Evolutionary conservation across 2,113 vertebrate species (phyloP), one percentile per base, ranked within the genome.

Genomic region (Ammodytes dubius): DNA sequence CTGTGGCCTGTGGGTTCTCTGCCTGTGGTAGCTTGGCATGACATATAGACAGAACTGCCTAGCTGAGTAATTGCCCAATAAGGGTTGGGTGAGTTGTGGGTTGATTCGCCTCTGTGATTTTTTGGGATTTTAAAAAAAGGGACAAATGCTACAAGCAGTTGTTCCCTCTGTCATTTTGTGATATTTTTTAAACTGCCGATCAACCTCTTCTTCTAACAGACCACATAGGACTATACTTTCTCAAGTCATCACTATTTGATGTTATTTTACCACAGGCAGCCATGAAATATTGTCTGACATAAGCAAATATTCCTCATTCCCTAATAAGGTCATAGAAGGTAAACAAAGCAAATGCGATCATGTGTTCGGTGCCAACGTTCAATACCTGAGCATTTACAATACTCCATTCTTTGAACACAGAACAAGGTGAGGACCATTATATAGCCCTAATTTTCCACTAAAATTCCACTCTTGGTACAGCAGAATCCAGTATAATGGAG

Each of bases 91-190:
- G 49, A 70, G 15, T 15, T 47, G 58, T 54, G 49, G 27, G 14
- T 64, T 40, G 64, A 68, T n/a, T 42, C 53, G 50, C 7, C 19
- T 67, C 15, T 75, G 40, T 56, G 72, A 39, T 56, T 75, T n/a
- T 37, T 15, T 49, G 37, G 15, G 5, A 52, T 27, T 59, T 10
- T 35, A 27, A 27, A 35, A 39, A 70, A 19, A 71, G 42, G 35
- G 42, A n/a, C 39, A 19, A 13, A 71, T 57, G 17, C 17, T 27
- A 27, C 27, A 27, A 27, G 27, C 27, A 27, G 27, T 27, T 27
- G 27, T 27, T 27, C 27, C 27, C 27, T 27, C 27, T 27, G 27
- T 27, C 27, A 27, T 27, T 27, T 27, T 27, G 27, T 27, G 27
- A 27, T 27, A 27, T 27, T 27, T 27, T 27, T 27, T 27, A 27